A percentile compares a stretch with the other conserved stretches of the same genome.
Conservation (phyloP, 1,140 invertebrate species). For the Oppia nitens region DNA sequence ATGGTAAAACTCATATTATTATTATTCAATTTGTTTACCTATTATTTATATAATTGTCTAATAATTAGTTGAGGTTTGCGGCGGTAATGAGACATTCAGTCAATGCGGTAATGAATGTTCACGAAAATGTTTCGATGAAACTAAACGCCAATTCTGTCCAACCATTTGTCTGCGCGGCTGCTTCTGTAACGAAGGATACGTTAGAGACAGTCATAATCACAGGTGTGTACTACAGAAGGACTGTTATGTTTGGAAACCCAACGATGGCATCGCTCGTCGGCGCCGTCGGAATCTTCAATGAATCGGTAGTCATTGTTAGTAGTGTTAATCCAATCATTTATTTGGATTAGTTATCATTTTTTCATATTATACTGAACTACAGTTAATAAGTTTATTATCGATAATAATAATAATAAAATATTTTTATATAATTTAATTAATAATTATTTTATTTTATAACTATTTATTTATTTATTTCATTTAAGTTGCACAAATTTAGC, state of each 20-base stretch:
- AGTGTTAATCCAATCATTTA: no score
- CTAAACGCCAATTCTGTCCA: constrained; percentile 5
- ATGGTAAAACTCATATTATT: background rate
- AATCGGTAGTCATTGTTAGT: no score
- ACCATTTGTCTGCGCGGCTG: constrained; percentile 14
- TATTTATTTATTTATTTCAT: no score
- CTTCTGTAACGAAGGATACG: constrained; percentile 15
- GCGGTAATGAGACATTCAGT: constrained; percentile 5
- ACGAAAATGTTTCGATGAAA: constrained; percentile 7
- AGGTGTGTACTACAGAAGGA: constrained; percentile 12
- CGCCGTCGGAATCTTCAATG: no score
- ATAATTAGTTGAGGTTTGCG: background rate
- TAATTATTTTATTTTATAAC: no score
- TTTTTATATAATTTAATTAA: no score
- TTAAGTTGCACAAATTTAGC: no score
- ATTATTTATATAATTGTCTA: background rate
- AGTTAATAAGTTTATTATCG: no score
- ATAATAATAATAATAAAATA: no score
- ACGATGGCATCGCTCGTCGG: no score
- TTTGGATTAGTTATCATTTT: no score
- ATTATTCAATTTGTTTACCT: background rate
- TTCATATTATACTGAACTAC: no score
- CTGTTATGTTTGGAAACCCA: background rate
- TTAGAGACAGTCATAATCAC: background rate
- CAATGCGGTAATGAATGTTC: constrained; percentile 7